Conservation (phyloP, 2,888 invertebrate species). For the Plebejus argus region DNA sequence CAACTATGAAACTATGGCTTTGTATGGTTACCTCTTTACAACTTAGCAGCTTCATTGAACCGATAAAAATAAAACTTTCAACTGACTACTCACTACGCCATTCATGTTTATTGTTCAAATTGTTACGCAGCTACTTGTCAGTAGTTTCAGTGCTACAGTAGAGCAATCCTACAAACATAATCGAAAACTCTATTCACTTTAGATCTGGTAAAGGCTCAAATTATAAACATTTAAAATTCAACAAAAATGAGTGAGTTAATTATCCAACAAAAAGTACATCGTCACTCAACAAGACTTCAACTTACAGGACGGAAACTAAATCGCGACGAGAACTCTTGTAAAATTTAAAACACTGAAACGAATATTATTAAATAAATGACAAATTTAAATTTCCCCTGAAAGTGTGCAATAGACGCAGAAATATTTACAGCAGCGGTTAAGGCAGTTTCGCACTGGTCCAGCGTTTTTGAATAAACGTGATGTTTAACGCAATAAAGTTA, state of each 20-base stretch:
- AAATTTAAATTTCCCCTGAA: conserved; percentile 40
- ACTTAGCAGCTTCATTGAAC: too few relatives aligned
- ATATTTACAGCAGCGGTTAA: conserved; percentile 37
- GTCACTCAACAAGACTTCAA: conserved; percentile 32
- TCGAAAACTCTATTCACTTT: neutral
- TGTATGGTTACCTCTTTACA: too few relatives aligned
- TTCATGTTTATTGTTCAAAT: too few relatives aligned
- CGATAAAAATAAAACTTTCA: too few relatives aligned
- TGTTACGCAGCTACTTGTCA: too few relatives aligned
- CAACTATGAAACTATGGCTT: too few relatives aligned
- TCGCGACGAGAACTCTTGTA: conserved; percentile 35
- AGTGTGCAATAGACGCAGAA: conserved; percentile 35
- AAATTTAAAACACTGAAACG: conserved; percentile 39
- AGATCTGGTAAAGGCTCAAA: neutral
- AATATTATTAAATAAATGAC: conserved; percentile 39
- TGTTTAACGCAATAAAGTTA: neutral
- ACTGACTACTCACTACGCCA: too few relatives aligned
- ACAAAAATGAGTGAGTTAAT: conserved; percentile 3
- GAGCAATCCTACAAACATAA: neutral
- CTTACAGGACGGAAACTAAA: conserved; percentile 19
- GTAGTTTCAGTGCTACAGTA: too few relatives aligned
- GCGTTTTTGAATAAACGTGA: neutral
- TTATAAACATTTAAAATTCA: neutral
- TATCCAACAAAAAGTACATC: conserved; percentile 8
- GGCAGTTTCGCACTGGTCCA: neutral